These are phyloP conservation scores for Heteronetta atricapilla DNA, from an alignment of 2,113 vertebrate species.

Conservation along the genomic window DNA sequence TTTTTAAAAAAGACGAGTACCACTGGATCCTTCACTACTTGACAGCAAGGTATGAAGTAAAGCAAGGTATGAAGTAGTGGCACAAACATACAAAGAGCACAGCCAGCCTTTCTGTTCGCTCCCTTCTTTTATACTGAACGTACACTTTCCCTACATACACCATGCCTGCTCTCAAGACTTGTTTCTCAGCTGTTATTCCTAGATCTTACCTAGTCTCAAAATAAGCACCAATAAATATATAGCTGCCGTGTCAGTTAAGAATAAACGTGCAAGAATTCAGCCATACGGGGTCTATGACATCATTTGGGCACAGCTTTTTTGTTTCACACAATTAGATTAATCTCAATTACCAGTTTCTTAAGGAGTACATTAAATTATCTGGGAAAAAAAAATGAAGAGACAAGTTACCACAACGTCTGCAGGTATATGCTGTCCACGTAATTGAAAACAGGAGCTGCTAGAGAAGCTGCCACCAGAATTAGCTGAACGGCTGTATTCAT, in stretches of 20 bases:
- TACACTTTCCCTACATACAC: background rate
- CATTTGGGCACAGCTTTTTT: background rate
- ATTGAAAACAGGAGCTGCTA: constrained; percentile 95
- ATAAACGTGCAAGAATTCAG: background rate
- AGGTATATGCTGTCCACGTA: constrained; percentile 91
- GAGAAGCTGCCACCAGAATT: constrained; percentile 90
- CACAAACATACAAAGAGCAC: background rate
- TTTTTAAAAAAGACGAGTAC: background rate
- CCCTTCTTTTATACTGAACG: background rate
- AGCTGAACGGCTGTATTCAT: constrained; percentile 95
- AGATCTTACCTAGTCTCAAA: background rate
- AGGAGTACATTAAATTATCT: background rate
- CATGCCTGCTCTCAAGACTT: background rate
- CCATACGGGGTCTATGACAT: background rate
- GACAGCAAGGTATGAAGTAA: background rate
- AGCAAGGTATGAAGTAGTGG: background rate
- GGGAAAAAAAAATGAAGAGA: background rate
- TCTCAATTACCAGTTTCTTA: background rate
- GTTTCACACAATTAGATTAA: background rate
- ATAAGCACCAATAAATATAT: background rate
- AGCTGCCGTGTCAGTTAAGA: background rate
- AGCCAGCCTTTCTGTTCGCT: background rate
- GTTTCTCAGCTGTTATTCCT: background rate
- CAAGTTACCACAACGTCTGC: constrained; percentile 90
- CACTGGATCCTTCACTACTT: background rate